These are phyloP conservation scores for Pogonocherus hispidulus DNA, from an alignment of 2,888 invertebrate species.

Conservation along the genomic window DNA sequence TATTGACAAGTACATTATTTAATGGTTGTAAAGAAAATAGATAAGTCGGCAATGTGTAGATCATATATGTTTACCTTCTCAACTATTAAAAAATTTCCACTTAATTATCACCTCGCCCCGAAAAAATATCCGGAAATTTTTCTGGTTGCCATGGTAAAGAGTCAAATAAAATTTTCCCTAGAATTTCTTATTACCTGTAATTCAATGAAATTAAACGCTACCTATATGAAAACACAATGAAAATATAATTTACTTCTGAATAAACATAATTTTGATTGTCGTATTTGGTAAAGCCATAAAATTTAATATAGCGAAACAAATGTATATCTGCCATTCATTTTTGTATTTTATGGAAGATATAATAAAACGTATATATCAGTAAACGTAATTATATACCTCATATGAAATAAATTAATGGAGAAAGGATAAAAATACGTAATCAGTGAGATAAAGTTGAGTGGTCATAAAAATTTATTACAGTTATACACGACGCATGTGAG, in stretches of 20 bases:
- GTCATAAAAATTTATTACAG: conserved; percentile 3
- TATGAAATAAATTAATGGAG: background rate
- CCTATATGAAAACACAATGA: too few species aligned
- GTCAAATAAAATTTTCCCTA: too few species aligned
- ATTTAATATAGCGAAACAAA: too few species aligned
- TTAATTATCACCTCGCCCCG: background rate
- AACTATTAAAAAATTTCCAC: conserved; percentile 1
- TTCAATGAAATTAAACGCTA: too few species aligned
- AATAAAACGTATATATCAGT: background rate
- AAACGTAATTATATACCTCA: background rate
- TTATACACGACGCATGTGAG: background rate
- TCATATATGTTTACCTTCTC: background rate
- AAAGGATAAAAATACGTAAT: background rate
- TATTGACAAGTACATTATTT: conserved; percentile 5
- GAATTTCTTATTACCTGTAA: too few species aligned
- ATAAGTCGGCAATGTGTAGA: conserved; percentile 1
- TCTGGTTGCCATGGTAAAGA: too few species aligned
- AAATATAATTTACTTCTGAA: too few species aligned
- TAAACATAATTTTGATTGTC: too few species aligned
- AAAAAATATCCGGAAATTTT: too few species aligned
- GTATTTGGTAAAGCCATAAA: too few species aligned
- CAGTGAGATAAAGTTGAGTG: conserved; percentile 5
- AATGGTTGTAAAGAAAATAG: conserved; percentile 8
- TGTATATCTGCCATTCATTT: too few species aligned
- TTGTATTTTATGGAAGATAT: background rate